Evolutionary conservation across 2,113 vertebrate species (phyloP), one percentile per base, ranked within the genome.

Genomic region (Hyla sarda): DNA sequence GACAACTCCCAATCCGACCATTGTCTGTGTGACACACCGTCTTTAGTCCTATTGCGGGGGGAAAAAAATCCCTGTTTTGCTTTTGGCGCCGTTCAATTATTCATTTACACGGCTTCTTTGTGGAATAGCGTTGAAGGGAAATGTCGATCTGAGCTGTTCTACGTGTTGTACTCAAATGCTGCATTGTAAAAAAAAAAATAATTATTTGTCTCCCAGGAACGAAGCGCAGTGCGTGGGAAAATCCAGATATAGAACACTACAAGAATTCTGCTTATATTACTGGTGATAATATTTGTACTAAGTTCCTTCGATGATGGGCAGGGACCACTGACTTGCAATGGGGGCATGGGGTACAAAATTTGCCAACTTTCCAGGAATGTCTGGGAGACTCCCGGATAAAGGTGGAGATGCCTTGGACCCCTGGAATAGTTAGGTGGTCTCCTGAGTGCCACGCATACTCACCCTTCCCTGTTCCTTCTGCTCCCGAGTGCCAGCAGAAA

Each of bases 81-180:
- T 77, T 62, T 78, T 78, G 74, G 83, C 60, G 50, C 28, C 56
- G 78, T 62, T 85, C 58, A 85, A 79, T 85, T 79, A 85, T 85
- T 85, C 30, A 79, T 50, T 23, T 17, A 52, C 23, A 2, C 0
- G 37, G 32, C 32, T 79, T 60, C 32, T 71, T 65, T 85, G 84
- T 60, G 54, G 54, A 16, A 45, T 60, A 54, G 34, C 45, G 32
- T 41, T 62, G 34, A 30, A 65, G 23, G 13, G 58, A 54, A 12
- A 19, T 67, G 58, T 58, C 19, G 25, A 32, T 71, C 62, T 23
- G 17, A 52, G 82, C 82, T 2, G 28, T 47, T 8, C 60, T 28
- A 85, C 75, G 25, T 21, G 58, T 41, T 71, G 47, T 48, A 69
- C 48, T 50, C 21, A 13, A 45, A 34, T 12, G n/a, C 21, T 13